Percentiles rank a stretch among this genome's conserved stretches.
Evolutionary conservation across 1,140 invertebrate species (phyloP).

Genomic region (Globodera rostochiensis): DNA sequence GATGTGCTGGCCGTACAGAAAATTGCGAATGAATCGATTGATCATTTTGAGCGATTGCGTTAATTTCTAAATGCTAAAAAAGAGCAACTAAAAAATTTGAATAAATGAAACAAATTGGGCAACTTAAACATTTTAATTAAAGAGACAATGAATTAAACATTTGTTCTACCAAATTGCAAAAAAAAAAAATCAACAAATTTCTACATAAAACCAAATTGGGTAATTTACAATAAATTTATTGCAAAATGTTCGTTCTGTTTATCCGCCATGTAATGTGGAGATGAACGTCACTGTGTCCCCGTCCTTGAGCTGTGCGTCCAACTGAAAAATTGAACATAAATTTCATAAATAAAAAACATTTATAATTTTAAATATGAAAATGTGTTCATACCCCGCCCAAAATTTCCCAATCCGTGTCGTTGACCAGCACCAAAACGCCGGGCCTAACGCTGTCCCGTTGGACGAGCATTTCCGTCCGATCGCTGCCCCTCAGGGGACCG

Average conservation of each 20-base stretch:
- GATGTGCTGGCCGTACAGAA: too few species aligned
- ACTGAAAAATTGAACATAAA: slow-evolving; percentile 1
- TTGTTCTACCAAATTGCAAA: background rate
- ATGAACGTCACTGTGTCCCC: background rate
- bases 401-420: slow-evolving; percentile 69
- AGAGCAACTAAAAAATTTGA: too few species aligned
- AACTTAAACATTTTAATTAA: background rate
- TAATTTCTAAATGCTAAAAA: too few species aligned
- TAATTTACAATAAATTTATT: background rate
- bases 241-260: background rate
- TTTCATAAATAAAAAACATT: background rate
- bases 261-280: background rate
- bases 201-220: background rate
- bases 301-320: background rate
- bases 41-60: too few species aligned
- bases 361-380: slow-evolving; percentile 35
- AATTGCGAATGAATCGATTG: too few species aligned
- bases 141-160: background rate
- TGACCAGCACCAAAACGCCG: slow-evolving; percentile 69
- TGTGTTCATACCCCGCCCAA: slow-evolving; percentile 60
- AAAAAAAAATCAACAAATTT: background rate
- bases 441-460: slow-evolving; percentile 67
- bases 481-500: slow-evolving; percentile 30
- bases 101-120: too few species aligned
- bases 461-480: slow-evolving; percentile 46